phyloP scores from a whole-genome alignment of 2,113 vertebrate species.

The Donacobius atricapilla region DNA sequence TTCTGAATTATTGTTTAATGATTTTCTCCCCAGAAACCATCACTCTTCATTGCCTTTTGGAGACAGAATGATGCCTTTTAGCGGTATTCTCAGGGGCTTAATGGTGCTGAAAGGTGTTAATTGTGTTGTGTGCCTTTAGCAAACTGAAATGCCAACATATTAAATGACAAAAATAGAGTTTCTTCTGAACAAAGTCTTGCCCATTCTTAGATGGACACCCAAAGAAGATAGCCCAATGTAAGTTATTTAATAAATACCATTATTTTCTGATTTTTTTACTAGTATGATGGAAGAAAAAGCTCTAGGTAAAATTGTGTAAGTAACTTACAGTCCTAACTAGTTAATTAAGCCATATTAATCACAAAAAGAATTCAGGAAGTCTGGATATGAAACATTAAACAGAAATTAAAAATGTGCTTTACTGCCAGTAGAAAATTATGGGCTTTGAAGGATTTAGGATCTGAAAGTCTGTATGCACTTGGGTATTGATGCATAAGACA shows the following conservation, averaged over 20 bases:
- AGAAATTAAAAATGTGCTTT: neutral
- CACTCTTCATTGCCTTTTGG: neutral
- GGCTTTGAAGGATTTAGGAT: neutral
- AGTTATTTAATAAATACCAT: neutral
- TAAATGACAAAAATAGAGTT: neutral
- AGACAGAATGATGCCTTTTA: neutral
- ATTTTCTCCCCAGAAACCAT: neutral
- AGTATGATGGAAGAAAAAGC: neutral
- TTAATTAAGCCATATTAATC: neutral
- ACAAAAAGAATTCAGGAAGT: neutral
- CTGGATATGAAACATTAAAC: neutral
- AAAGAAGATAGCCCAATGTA: neutral
- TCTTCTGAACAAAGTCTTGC: neutral
- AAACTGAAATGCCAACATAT: neutral
- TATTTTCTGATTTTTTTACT: neutral
- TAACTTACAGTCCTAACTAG: neutral
- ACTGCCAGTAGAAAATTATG: neutral
- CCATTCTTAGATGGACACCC: accelerated
- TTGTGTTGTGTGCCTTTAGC: neutral
- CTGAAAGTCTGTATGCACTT: neutral
- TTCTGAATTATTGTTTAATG: neutral
- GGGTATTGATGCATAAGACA: neutral
- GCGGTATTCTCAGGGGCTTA: neutral
- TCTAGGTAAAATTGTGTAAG: neutral
- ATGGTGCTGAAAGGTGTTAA: neutral